These are phyloP conservation scores for Spodoptera litura DNA, from an alignment of 1,140 invertebrate genomes.

Conservation along the genomic window DNA sequence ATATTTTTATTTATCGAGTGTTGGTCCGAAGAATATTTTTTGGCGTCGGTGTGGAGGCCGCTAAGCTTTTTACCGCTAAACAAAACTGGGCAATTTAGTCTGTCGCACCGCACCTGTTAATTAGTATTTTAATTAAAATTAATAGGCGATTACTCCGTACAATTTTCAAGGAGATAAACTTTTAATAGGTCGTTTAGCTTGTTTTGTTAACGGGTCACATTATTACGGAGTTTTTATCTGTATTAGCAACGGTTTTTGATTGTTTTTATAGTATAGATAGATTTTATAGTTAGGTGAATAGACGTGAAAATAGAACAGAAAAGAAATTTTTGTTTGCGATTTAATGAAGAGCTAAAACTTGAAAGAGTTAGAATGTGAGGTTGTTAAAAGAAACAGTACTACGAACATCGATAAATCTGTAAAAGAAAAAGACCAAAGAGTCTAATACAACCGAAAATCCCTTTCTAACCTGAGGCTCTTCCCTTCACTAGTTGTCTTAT, in stretches of 20 bases:
- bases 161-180: constrained; percentile 67
- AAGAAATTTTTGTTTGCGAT: no score
- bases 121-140: constrained; percentile 84
- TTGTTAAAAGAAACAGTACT: no score
- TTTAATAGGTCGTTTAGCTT: constrained; percentile 54
- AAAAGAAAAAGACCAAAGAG: background rate
- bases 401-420: background rate
- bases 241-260: constrained; percentile 7
- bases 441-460: background rate
- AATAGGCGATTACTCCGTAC: constrained; percentile 77
- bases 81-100: constrained; percentile 76
- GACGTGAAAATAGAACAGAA: no score
- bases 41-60: constrained; percentile 50
- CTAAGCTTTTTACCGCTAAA: constrained; percentile 74
- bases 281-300: no score
- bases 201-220: constrained; percentile 47
- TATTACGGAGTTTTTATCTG: constrained; percentile 10
- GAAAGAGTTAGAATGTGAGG: no score
- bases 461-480: background rate
- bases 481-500: constrained; percentile 63
- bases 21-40: constrained; percentile 76
- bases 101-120: constrained; percentile 73
- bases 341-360: no score
- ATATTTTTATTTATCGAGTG: constrained; percentile 71
- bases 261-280: background rate